Evolutionary conservation across 1,140 invertebrate genomes (phyloP).

Genomic region (Lethocerus indicus): DNA sequence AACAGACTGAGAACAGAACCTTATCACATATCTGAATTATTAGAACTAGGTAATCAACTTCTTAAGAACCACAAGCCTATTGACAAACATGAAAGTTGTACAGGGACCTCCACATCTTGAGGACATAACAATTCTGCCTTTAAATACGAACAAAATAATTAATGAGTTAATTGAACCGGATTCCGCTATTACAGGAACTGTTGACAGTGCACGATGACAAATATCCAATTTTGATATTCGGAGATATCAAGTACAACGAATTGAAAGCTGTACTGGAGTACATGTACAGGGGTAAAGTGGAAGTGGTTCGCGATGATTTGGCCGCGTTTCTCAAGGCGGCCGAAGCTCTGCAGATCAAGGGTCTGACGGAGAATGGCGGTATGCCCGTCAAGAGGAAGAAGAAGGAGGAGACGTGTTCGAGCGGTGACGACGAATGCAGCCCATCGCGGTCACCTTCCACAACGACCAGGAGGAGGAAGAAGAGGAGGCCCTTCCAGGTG

Average conservation of each 20-base stretch:
- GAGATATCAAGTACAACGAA: constrained; percentile 83
- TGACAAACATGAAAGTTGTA: neutral
- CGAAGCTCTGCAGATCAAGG: constrained; percentile 79
- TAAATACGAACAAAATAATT: neutral
- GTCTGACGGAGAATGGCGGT: constrained; percentile 57
- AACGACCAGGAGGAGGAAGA: too few species aligned
- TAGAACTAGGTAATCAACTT: neutral
- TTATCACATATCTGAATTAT: neutral
- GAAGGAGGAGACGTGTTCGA: too few species aligned
- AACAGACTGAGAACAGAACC: neutral
- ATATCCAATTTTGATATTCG: constrained; percentile 77
- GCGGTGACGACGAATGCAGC: too few species aligned
- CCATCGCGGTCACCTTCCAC: too few species aligned
- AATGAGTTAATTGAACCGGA: neutral
- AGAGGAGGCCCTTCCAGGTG: too few species aligned
- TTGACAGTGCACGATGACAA: constrained; percentile 50
- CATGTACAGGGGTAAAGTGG: constrained; percentile 85
- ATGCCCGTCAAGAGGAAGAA: too few species aligned
- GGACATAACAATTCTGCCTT: neutral
- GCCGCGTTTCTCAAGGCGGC: constrained; percentile 77
- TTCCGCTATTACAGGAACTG: neutral
- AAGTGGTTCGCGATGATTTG: too few species aligned
- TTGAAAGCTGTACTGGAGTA: constrained; percentile 83
- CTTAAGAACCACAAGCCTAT: neutral
- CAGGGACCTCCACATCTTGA: neutral